Conservation (phyloP, 2,113 vertebrate genomes). For the Ceyx cyanopectus region DNA sequence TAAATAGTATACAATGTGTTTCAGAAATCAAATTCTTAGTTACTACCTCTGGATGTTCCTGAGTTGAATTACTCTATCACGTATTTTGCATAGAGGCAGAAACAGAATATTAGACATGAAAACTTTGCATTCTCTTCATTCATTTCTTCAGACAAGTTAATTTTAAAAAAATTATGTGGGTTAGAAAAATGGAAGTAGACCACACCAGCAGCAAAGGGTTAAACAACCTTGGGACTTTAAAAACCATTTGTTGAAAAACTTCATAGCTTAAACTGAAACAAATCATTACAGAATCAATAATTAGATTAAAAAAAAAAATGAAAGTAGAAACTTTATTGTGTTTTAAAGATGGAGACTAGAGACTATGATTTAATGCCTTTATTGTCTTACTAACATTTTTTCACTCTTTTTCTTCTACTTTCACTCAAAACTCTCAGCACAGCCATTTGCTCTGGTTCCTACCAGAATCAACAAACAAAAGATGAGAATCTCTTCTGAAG, state of each 20-base stretch:
- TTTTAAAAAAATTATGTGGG: neutral
- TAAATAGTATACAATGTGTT: neutral
- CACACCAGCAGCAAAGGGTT: neutral
- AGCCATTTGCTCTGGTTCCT: neutral
- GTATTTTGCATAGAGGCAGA: neutral
- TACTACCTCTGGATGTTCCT: neutral
- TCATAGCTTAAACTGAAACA: neutral
- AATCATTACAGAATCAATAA: neutral
- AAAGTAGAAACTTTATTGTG: neutral
- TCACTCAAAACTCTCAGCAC: neutral
- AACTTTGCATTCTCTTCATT: neutral
- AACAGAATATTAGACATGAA: neutral
- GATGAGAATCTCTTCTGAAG: neutral
- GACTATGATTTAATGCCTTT: neutral
- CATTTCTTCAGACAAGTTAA: neutral
- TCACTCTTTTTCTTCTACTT: neutral
- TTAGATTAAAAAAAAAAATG: neutral
- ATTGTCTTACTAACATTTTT: neutral
- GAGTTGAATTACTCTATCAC: neutral
- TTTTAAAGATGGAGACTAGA: neutral
- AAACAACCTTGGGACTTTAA: neutral
- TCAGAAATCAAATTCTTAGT: neutral
- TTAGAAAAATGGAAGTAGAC: neutral
- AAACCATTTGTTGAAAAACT: neutral
- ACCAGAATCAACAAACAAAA: neutral